Base-by-base conservation (phyloP, 1,140 invertebrate genomes). In the Monochamus saltuarius region DNA sequence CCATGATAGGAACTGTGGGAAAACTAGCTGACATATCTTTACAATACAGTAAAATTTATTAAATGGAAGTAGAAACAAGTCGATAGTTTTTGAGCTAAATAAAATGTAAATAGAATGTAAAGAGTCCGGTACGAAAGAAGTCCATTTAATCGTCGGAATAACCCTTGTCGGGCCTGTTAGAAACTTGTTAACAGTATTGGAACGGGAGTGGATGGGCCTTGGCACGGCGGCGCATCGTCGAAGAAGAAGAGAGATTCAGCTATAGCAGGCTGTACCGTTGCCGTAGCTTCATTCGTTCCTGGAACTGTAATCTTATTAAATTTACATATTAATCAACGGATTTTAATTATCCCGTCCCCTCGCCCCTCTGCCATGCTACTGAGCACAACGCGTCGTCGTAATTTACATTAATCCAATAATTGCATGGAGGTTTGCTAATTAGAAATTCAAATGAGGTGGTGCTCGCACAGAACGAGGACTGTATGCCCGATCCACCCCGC, bases 261-360 rank as follows among this genome's bases (percentile, higher is more conserved):
- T 16, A 14, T 16, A 46, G 43, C 16, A 46, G 43, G 22, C 51
- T 39, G 29, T 53, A 51, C 62, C 58, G 59, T 61, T 57, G 65
- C 62, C 61, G 62, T 59, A 53, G 62, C 69, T 73, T 54, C 69
- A 75, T 76, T 76, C 82, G 82, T 83, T 83, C 79, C 80, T 83
- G 81, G 81, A 84, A 83, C 82, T 86, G 89, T 92, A 91, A 92
- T 92, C 90, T 92, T 91, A 92, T 92, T 91, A 92, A 91, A 91
- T 92, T 92, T 92, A 92, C 90, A 92, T 92, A 92, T 92, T 92
- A 92, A 92, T 92, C 90, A 92, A 92, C 88, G 89, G 89, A 92
- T 92, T 92, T 91, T 92, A 92, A 92, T 92, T 92, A 92, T 90
- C 85, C 73, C 71, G 66, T 63, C 67, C 66, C 73, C 66, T 66